Base-by-base conservation (phyloP, 2,888 invertebrate species). In the Mactromeris polynyma region DNA sequence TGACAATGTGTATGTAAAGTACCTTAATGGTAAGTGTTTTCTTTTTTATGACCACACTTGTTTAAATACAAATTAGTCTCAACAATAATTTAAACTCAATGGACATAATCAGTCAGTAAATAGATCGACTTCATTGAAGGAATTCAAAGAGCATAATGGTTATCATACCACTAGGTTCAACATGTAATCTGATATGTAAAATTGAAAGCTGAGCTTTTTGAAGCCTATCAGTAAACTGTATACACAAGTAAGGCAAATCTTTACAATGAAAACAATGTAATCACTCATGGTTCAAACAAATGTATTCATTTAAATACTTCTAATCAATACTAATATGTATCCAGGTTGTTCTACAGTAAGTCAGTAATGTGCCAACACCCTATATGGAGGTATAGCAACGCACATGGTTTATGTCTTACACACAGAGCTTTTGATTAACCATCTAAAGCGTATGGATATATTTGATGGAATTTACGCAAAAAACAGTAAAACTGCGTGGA, bases 191-290 rank as follows among this genome's bases (percentile, higher is more conserved):
- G 14, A 73, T 36, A 73, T 2, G 14, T 17, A 33, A 36, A 73
- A 17, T 19, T 73, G 36, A 73, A 73, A 33, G 36, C 26, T 33
- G 17, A 36, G 19, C 73, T 26, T 11, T 36, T 73, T 17, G 17
- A n/a, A 73, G 17, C 14, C 36, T 73, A 73, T 73, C 73, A 73
- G 73, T 1, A 19, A 17, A 19, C 73, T 33, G 36, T 73, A 19
- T 73, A 17, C 26, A 73, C 36, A 36, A 73, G 36, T 17, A 11
- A 4, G 19, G 26, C 19, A 26, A 17, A 11, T 36, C 19, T 73
- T 73, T 73, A 77, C 38, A 81, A n/a, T 19, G 19, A 85, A 88
- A 42, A 88, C 88, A 88, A 88, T 85, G 85, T 82, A 85, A 85
- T 88, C 88, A 88, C 40, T 58, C 82, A 85, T 86, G 69, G 46